A percentile compares a stretch with the other conserved stretches of the same genome.
These are phyloP conservation scores for Cremastobaeus sp. DNA, from an alignment of 2,888 invertebrate species.

Conservation along the genomic window DNA sequence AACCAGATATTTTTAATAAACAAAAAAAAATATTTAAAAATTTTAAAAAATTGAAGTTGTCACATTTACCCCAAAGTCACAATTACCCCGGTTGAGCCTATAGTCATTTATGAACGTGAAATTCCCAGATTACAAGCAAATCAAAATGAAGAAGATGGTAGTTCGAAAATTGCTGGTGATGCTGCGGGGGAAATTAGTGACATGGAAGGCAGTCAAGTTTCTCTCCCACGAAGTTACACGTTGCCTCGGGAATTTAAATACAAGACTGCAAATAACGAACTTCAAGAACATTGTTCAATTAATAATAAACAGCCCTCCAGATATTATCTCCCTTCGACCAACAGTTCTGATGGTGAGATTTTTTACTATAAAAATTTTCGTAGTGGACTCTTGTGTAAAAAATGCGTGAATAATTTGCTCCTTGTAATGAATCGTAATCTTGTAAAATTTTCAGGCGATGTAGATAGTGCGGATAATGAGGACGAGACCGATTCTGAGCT, in stretches of 20 bases:
- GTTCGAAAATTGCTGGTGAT: constrained; percentile 68
- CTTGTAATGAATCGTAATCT: no score
- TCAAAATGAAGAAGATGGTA: constrained; percentile 64
- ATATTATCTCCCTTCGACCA: constrained; percentile 88
- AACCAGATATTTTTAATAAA: no score
- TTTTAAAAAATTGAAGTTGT: no score
- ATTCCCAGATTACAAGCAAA: constrained; percentile 62
- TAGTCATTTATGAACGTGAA: no score
- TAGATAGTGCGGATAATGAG: constrained; percentile 89
- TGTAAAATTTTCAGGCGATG: constrained; percentile 82
- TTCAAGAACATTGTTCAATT: constrained; percentile 80
- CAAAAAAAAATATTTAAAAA: no score
- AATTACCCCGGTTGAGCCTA: no score
- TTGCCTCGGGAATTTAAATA: constrained; percentile 91
- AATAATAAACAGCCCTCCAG: constrained; percentile 78
- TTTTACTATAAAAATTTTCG: background rate
- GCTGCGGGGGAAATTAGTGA: constrained; percentile 75
- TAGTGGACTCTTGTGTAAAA: no score
- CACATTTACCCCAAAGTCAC: no score
- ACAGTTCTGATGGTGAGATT: constrained; percentile 89
- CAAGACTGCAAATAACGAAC: constrained; percentile 71
- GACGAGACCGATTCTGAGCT: constrained; percentile 78
- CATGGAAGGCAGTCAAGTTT: constrained; percentile 82
- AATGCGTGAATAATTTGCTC: no score
- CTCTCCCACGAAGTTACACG: constrained; percentile 90